phyloP scores from a whole-genome alignment of 2,113 vertebrate species.

The Fregetta grallaria region DNA sequence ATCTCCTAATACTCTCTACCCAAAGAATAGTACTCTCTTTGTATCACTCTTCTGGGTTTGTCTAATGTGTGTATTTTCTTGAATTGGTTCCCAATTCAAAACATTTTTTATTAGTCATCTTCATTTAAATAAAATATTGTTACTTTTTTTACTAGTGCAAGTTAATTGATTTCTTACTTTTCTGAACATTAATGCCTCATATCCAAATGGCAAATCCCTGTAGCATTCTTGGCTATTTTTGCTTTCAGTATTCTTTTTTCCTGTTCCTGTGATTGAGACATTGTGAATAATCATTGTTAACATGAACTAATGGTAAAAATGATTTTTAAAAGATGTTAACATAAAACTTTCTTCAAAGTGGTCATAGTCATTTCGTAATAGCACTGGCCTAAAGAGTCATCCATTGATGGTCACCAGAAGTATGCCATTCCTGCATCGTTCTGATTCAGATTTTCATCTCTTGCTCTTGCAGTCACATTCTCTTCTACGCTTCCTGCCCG shows the following conservation, averaged over 20 bases:
- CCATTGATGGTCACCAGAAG: not conserved
- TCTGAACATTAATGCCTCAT: not conserved
- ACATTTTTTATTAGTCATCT: not conserved
- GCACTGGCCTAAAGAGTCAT: not conserved
- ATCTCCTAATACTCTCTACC: not conserved
- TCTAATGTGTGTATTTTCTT: not conserved
- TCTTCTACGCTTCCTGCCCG: not conserved
- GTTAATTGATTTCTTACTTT: not conserved
- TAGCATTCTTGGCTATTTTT: not conserved
- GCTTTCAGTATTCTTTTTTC: not conserved
- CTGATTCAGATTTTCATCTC: not conserved
- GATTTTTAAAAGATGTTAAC: not conserved
- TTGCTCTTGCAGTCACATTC: not conserved
- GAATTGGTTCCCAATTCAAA: not conserved
- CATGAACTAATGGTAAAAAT: not conserved
- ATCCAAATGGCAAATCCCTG: not conserved
- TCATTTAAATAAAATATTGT: not conserved
- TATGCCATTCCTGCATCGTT: not conserved
- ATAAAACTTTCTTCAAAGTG: not conserved
- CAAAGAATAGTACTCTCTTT: not conserved
- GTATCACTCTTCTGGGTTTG: not conserved
- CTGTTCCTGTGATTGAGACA: not conserved
- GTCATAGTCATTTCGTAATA: conserved; percentile 1
- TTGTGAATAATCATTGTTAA: not conserved
- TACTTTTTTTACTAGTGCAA: not conserved